Conservation (phyloP, 1,140 invertebrate genomes). For the Spodoptera frugiperda region DNA sequence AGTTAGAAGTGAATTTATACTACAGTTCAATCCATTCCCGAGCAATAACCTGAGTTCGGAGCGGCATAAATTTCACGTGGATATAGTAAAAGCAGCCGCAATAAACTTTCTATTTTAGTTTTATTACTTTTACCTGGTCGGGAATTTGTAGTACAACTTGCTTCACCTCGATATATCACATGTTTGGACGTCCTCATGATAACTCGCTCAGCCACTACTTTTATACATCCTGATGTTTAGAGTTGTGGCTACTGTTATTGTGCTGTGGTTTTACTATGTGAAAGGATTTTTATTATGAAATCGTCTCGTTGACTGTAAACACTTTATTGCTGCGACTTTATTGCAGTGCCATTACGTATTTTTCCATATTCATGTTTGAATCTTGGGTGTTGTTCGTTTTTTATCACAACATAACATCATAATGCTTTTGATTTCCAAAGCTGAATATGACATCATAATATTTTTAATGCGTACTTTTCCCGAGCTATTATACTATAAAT, state of each 20-base stretch:
- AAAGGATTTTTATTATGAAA: background rate
- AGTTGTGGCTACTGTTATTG: background rate
- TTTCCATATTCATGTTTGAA: background rate
- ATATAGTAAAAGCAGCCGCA: conserved; percentile 47
- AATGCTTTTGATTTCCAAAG: too few relatives aligned
- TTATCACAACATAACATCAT: too few relatives aligned
- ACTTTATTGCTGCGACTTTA: background rate
- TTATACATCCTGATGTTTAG: conserved; percentile 18
- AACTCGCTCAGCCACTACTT: conserved; percentile 31
- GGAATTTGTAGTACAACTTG: conserved; percentile 47
- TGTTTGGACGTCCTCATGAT: conserved; percentile 33
- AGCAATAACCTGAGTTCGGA: conserved; percentile 57
- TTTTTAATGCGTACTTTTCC: too few relatives aligned
- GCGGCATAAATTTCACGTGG: conserved; percentile 55
- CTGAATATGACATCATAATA: too few relatives aligned
- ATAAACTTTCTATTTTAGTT: conserved; percentile 54
- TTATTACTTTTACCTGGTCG: conserved; percentile 47
- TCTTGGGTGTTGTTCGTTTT: background rate
- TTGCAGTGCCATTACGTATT: too few relatives aligned
- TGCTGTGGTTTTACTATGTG: background rate
- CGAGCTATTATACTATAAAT: too few relatives aligned
- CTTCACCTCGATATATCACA: conserved; percentile 38
- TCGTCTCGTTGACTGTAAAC: background rate
- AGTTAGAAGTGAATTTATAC: conserved; percentile 64
- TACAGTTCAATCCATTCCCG: conserved; percentile 58